A percentile compares a stretch with the other conserved stretches of the same genome.
phyloP scores from a whole-genome alignment of 2,888 invertebrate species.

The Ichneumoninae sp. region DNA sequence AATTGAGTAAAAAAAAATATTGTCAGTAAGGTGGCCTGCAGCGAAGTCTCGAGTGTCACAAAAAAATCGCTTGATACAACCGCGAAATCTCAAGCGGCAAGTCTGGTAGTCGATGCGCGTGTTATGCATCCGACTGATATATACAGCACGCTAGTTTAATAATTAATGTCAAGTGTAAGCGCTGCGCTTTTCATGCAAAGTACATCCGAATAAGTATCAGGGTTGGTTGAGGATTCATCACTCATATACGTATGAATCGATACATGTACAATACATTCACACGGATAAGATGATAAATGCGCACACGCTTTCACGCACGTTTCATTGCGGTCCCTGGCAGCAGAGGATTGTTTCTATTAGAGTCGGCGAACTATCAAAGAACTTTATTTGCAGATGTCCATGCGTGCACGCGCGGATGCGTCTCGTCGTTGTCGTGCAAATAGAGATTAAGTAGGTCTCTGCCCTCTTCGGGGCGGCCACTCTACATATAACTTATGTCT shows the following conservation, averaged over 20 bases:
- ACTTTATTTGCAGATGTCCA: constrained; percentile 68
- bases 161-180: constrained; percentile 63
- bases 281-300: constrained; percentile 25
- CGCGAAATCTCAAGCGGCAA: constrained; percentile 21
- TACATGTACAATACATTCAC: constrained; percentile 24
- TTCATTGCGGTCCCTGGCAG: constrained; percentile 35
- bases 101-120: neutral
- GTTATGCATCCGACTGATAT: constrained; percentile 8
- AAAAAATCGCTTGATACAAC: constrained; percentile 26
- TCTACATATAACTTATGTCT: constrained; percentile 54
- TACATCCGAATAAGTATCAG: constrained; percentile 23
- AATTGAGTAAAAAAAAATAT: neutral
- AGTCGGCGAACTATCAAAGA: constrained; percentile 78
- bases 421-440: constrained; percentile 69
- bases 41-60: constrained; percentile 31
- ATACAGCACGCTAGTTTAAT: constrained; percentile 46
- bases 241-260: neutral
- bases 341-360: constrained; percentile 77
- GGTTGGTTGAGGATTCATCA: constrained; percentile 7
- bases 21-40: neutral
- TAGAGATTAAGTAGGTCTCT: constrained; percentile 76
- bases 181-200: constrained; percentile 38
- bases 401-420: constrained; percentile 59
- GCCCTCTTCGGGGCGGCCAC: constrained; percentile 64
- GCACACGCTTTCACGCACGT: constrained; percentile 44